phyloP scores from a whole-genome alignment of 2,888 invertebrate species.

The Chironomus riparius region DNA sequence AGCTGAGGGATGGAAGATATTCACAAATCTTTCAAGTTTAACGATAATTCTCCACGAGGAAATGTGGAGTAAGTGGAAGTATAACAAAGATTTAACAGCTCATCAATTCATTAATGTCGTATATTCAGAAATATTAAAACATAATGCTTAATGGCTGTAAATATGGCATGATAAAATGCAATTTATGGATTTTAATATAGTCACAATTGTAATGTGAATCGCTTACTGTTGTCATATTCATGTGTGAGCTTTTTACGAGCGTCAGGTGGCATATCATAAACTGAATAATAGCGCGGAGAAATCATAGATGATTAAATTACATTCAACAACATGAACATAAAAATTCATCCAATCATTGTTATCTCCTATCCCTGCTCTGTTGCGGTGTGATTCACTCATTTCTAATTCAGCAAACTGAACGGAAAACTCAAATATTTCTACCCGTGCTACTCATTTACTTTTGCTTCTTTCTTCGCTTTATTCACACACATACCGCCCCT shows the following conservation, averaged over 20 bases:
- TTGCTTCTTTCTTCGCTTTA: not conserved
- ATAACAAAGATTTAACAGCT: not conserved
- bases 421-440: too few relatives aligned
- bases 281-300: too few relatives aligned
- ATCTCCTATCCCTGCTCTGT: not conserved
- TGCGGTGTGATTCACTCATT: not conserved
- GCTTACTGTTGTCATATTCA: not conserved
- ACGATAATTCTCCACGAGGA: not conserved
- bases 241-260: not conserved
- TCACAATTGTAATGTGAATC: not conserved
- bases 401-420: not conserved
- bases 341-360: not conserved
- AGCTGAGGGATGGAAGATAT: not conserved
- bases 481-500: not conserved
- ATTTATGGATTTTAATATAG: conserved; percentile 1
- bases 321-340: not conserved
- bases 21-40: not conserved
- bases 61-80: not conserved
- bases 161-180: not conserved
- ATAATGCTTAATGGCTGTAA: not conserved
- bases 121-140: not conserved
- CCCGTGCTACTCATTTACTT: not conserved
- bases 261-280: not conserved
- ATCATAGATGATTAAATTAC: not conserved
- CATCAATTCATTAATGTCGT: not conserved